phyloP scores from a whole-genome alignment of 2,888 invertebrate species.

The Chymomyza fuscimana region DNA sequence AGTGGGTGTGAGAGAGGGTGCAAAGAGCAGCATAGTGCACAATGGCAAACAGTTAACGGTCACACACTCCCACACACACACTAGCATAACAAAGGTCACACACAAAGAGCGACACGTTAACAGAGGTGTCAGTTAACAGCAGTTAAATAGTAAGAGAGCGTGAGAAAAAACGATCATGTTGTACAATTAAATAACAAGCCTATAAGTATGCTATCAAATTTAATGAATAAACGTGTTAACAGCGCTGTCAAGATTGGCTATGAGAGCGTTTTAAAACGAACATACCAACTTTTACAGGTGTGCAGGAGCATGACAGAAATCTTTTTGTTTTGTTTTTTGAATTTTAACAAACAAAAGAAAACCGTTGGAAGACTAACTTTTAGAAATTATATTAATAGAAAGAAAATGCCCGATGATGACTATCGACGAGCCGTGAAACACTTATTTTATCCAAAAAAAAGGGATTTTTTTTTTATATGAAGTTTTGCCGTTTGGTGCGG shows the following conservation, averaged over 20 bases:
- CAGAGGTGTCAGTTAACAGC: background rate
- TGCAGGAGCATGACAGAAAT: too few species aligned
- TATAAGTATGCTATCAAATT: background rate
- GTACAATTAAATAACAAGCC: background rate
- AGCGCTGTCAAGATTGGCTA: background rate
- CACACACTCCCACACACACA: slow-evolving; percentile 6
- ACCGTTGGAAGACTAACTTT: too few species aligned
- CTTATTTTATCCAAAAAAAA: too few species aligned
- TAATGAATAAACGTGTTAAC: background rate
- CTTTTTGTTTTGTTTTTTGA: too few species aligned
- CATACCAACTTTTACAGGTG: background rate
- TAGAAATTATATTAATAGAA: too few species aligned
- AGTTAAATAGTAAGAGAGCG: background rate
- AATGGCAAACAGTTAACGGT: background rate
- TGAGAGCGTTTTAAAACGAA: too few species aligned
- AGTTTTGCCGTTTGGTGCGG: too few species aligned
- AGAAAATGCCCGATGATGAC: too few species aligned
- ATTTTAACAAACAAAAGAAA: too few species aligned
- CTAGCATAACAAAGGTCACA: background rate
- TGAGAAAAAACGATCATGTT: background rate
- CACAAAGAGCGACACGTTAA: background rate
- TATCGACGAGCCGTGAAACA: too few species aligned
- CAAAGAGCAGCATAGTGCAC: background rate
- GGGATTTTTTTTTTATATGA: too few species aligned
- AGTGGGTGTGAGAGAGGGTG: background rate